phyloP scores from a whole-genome alignment of 2,888 invertebrate species.

The Phortica okadai region DNA sequence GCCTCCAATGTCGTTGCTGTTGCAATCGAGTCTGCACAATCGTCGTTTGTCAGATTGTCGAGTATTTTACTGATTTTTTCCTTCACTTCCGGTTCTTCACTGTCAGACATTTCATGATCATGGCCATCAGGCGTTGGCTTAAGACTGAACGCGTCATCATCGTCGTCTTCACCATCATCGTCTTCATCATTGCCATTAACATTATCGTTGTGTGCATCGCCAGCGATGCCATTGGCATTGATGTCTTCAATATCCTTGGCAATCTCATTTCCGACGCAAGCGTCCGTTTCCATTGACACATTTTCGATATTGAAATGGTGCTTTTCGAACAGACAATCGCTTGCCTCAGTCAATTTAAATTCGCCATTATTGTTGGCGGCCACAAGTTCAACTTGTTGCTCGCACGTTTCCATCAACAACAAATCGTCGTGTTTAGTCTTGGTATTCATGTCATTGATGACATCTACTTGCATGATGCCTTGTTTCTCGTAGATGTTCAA shows the following conservation, averaged over 20 bases:
- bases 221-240: constrained; percentile 39
- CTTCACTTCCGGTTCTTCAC: constrained; percentile 72
- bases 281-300: constrained; percentile 58
- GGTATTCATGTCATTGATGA: not conserved
- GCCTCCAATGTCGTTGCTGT: constrained; percentile 64
- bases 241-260: constrained; percentile 59
- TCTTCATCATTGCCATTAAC: constrained; percentile 21
- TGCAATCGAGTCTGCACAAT: constrained; percentile 68
- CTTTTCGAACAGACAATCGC: constrained; percentile 50
- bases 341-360: not conserved
- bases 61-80: constrained; percentile 74
- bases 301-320: constrained; percentile 57
- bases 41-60: constrained; percentile 73
- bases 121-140: constrained; percentile 70
- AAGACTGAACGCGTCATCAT: constrained; percentile 72
- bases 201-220: not conserved
- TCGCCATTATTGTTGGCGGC: constrained; percentile 17
- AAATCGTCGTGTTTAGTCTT: constrained; percentile 47
- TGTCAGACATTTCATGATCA: constrained; percentile 71
- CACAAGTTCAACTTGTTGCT: constrained; percentile 44
- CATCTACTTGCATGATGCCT: not conserved
- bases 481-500: constrained; percentile 12
- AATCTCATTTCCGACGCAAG: constrained; percentile 36
- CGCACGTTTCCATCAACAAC: constrained; percentile 45
- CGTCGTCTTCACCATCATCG: constrained; percentile 63